phyloP scores from a whole-genome alignment of 2,797 vertebrate genomes.

The Chelmon rostratus region DNA sequence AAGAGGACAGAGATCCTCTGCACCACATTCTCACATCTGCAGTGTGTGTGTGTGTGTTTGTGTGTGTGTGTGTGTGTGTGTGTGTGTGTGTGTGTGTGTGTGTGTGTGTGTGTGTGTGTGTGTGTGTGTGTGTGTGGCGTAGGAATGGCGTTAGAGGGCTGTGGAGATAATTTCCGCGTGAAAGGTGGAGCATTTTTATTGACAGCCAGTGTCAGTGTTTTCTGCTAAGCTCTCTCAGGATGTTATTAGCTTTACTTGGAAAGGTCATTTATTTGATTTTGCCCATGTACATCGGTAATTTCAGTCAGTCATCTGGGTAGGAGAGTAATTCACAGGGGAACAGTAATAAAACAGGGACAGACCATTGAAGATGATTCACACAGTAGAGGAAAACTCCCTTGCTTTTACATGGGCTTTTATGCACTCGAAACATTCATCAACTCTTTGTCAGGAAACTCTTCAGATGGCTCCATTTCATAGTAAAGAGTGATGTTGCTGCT shows the following conservation, averaged over 20 bases:
- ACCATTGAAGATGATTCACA: constrained; percentile 52
- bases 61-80: no score
- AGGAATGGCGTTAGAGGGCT: not conserved
- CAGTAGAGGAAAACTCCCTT: constrained; percentile 27
- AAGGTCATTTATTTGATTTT: constrained; percentile 51
- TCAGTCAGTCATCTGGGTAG: constrained; percentile 43
- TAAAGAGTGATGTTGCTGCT: constrained; percentile 45
- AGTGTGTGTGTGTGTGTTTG: not conserved
- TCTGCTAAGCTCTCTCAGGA: constrained; percentile 22
- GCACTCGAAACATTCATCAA: constrained; percentile 57
- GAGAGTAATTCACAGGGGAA: constrained; percentile 47
- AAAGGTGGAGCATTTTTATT: constrained; percentile 40
- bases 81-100: no score
- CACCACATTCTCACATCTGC: not conserved
- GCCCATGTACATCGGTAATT: constrained; percentile 32
- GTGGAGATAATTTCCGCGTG: constrained; percentile 30
- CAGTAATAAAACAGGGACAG: constrained; percentile 43
- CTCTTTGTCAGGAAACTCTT: constrained; percentile 53
- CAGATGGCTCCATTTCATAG: constrained; percentile 41
- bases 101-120: no score
- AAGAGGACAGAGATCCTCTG: constrained; percentile 9
- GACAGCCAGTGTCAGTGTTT: constrained; percentile 34
- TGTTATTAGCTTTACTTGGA: constrained; percentile 22
- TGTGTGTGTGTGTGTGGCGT: not conserved
- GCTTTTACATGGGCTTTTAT: constrained; percentile 56